A percentile compares a stretch with the other conserved stretches of the same genome.
phyloP scores from a whole-genome alignment of 35 echinoderm and acorn worm genomes.

The Ophioderma brevispina region DNA sequence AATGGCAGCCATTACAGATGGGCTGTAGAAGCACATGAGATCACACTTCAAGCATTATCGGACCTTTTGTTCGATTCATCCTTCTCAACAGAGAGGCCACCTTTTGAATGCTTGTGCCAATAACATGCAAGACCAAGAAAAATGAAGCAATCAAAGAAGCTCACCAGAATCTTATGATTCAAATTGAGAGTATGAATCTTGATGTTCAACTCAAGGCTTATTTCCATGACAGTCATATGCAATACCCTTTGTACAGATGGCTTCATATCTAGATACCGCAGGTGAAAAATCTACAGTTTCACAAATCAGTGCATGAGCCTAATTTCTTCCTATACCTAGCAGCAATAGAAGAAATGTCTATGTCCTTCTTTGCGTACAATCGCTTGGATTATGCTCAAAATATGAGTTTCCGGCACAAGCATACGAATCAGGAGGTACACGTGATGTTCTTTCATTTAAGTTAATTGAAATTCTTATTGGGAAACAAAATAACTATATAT shows the following conservation, averaged over 20 bases:
- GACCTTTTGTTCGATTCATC: constrained; percentile 38
- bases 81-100: background rate
- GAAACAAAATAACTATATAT: no score
- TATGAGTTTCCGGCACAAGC: constrained; percentile 26
- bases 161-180: constrained; percentile 20
- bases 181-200: constrained; percentile 22
- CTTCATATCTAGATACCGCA: constrained; percentile 12
- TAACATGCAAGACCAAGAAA: constrained; percentile 12
- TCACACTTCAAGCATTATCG: constrained; percentile 28
- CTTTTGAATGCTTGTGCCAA: background rate
- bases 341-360: constrained; percentile 20
- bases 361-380: constrained; percentile 40
- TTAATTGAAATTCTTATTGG: no score
- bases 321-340: constrained; percentile 15
- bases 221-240: constrained; percentile 5
- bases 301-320: background rate
- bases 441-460: no score
- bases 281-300: constrained; percentile 18
- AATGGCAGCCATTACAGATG: constrained; percentile 43
- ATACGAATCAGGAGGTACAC: no score
- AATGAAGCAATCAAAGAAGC: background rate
- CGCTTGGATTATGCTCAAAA: constrained; percentile 32
- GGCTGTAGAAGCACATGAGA: constrained; percentile 28
- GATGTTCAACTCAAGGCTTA: background rate
- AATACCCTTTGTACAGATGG: constrained; percentile 26